Base-by-base conservation (phyloP, 2,888 invertebrate genomes). In the Eupsilia transversa region DNA sequence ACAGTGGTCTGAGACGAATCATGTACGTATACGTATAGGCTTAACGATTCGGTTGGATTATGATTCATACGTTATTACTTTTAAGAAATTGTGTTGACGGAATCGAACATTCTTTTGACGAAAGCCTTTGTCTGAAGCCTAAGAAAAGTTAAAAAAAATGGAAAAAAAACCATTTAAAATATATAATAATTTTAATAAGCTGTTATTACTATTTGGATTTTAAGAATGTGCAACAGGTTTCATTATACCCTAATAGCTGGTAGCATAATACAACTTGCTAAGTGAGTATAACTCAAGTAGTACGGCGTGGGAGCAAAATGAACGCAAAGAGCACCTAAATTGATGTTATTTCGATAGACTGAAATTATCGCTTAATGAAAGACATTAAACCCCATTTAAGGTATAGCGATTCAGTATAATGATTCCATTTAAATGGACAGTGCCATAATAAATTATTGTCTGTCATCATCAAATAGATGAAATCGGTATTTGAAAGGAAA, bases 341-440 rank as follows among this genome's bases (percentile, higher is more conserved):
- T 86, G 86, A 90, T 88, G 84, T 86, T 87, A 87, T 89, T 87
- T 86, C 86, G 87, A 90, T 89, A 84, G 76, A 88, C 85, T 84
- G 77, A 80, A 86, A 86, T 85, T 81, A 89, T 86, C 84, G 75
- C 85, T 85, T 87, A 89, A 89, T 88, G 85, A 90, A 89, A 87
- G 71, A 88, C 85, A 89, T 89, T 87, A 88, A 91, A 89, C 76
- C 84, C 90, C 91, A 88, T 92, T 84, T 91, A 89, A 79, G 89
- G 91, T 64, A 71, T 81, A 80, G 73, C 81, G 87, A 87, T 89
- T 89, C 86, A 86, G 74, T 82, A 86, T 89, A 90, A 89, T 87
- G 88, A 89, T 85, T 89, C 73, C 77, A 88, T 82, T 88, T 81
- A 88, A 84, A 88, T 88, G 82, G 85, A 85, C 79, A 88, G 77